Evolutionary conservation across 2,113 vertebrate species (phyloP).

Genomic region (Hirundichthys speculiger): DNA sequence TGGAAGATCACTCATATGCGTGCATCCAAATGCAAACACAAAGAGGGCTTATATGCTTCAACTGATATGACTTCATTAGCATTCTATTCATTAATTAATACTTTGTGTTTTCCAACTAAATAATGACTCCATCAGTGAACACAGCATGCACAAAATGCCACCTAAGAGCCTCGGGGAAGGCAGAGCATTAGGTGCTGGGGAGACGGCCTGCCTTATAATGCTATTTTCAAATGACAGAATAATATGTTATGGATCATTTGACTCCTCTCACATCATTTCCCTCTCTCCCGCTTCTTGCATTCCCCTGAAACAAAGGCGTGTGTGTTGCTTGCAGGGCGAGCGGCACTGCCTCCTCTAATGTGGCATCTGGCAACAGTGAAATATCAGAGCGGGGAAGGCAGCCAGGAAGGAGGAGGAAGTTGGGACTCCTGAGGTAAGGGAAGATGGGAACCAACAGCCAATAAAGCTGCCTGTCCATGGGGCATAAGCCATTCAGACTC

Average conservation of each 20-base stretch:
- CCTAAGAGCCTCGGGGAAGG: slow-evolving; percentile 76
- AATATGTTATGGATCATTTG: slow-evolving; percentile 94
- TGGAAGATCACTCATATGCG: not conserved
- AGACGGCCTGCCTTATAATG: slow-evolving; percentile 78
- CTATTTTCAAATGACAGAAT: slow-evolving; percentile 88
- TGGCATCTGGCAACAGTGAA: slow-evolving; percentile 85
- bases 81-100: slow-evolving; percentile 35
- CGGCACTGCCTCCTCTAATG: slow-evolving; percentile 73
- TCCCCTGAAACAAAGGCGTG: slow-evolving; percentile 80
- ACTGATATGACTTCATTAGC: slow-evolving; percentile 7
- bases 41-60: slow-evolving; percentile 5
- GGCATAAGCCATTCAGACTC: slow-evolving; percentile 60
- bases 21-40: not conserved
- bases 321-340: slow-evolving; percentile 74
- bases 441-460: slow-evolving; percentile 57
- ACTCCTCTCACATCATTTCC: slow-evolving; percentile 62
- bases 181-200: slow-evolving; percentile 75
- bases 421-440: not conserved
- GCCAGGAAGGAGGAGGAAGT: slow-evolving; percentile 39
- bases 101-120: slow-evolving; percentile 26
- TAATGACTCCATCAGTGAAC: slow-evolving; percentile 24
- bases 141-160: slow-evolving; percentile 79
- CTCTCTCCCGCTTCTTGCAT: slow-evolving; percentile 16
- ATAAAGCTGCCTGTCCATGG: slow-evolving; percentile 61
- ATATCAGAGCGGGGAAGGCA: slow-evolving; percentile 84